Conservation (phyloP, 1,140 invertebrate genomes). For the Drosophila watanabei region DNA sequence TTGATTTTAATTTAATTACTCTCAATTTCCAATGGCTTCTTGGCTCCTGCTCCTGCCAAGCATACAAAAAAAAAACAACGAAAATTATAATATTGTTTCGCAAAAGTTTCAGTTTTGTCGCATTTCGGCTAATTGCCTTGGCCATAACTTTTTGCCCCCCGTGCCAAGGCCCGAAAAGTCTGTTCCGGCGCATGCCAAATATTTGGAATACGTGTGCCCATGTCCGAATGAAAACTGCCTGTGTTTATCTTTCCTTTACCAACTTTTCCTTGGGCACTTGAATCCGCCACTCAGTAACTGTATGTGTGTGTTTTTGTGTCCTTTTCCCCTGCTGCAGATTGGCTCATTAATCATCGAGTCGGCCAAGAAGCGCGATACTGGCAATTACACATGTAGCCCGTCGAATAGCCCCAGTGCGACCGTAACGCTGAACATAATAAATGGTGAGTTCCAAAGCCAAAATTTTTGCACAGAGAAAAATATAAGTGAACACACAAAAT, state of each 20-base stretch:
- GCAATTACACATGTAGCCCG: constrained; percentile 86
- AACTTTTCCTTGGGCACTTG: constrained; percentile 31
- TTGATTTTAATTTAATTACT: constrained; percentile 81
- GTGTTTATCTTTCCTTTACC: constrained; percentile 39
- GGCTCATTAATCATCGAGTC: constrained; percentile 86
- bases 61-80: constrained; percentile 5
- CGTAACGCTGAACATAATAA: constrained; percentile 85
- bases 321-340: constrained; percentile 65
- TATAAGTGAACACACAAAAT: not conserved
- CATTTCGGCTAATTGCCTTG: constrained; percentile 62
- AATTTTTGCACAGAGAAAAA: constrained; percentile 8
- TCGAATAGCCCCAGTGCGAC: constrained; percentile 85
- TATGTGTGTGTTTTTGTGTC: constrained; percentile 23
- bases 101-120: constrained; percentile 68
- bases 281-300: constrained; percentile 14
- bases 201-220: constrained; percentile 64
- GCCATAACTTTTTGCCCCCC: constrained; percentile 54
- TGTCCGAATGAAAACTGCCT: constrained; percentile 42
- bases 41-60: constrained; percentile 11
- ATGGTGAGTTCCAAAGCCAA: constrained; percentile 74
- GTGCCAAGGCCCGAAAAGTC: constrained; percentile 16
- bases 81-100: constrained; percentile 67
- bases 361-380: constrained; percentile 85
- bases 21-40: constrained; percentile 64
- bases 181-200: constrained; percentile 54